Conservation (phyloP, 2,113 vertebrate genomes). For the Poecilia latipinna region DNA sequence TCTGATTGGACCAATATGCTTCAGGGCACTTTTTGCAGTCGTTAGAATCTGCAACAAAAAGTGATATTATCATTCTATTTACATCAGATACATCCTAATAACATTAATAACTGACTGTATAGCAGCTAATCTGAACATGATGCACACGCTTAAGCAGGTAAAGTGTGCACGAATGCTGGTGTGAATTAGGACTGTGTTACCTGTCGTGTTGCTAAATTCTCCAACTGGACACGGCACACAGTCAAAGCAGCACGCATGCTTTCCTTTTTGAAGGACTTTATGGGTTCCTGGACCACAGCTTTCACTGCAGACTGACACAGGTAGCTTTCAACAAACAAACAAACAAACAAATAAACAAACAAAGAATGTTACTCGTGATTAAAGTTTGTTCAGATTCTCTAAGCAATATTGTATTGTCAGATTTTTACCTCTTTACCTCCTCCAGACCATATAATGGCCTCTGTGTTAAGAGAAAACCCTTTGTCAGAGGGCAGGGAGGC, state of each 20-base stretch:
- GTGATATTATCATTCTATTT: constrained; percentile 4
- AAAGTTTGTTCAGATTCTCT: neutral
- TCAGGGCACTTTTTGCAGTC: constrained; percentile 76
- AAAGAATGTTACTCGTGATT: neutral
- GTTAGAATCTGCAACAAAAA: constrained; percentile 78
- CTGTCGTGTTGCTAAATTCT: constrained; percentile 75
- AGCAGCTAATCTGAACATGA: constrained; percentile 48
- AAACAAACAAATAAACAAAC: neutral
- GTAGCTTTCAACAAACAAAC: constrained; percentile 53
- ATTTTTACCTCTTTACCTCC: constrained; percentile 54
- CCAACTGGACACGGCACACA: constrained; percentile 77
- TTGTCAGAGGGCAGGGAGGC: constrained; percentile 70
- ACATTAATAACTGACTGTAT: constrained; percentile 29
- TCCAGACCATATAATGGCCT: constrained; percentile 72
- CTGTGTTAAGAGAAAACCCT: constrained; percentile 66
- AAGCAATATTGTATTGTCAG: neutral
- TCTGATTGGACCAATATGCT: constrained; percentile 75
- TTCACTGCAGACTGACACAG: constrained; percentile 74
- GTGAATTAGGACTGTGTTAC: constrained; percentile 48
- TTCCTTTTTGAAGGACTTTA: constrained; percentile 78
- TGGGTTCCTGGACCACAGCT: constrained; percentile 71
- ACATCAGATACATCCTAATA: constrained; percentile 11
- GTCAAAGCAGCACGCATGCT: constrained; percentile 77
- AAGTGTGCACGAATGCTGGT: constrained; percentile 39
- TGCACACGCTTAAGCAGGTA: constrained; percentile 45